Base-by-base conservation (phyloP, 2,113 vertebrate species). In the Kryptolebias marmoratus region DNA sequence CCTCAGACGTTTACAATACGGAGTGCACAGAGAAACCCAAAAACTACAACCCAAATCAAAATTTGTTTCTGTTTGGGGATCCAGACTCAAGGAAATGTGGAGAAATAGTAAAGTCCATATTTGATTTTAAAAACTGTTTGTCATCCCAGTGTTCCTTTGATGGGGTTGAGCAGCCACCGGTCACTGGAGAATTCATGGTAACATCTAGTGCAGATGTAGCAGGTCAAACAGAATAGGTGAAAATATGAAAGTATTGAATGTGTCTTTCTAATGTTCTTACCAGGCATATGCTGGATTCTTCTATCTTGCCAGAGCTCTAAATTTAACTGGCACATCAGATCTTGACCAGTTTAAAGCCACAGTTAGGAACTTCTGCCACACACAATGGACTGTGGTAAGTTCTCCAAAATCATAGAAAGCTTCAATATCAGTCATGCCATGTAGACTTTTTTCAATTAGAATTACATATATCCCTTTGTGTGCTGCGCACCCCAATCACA, bases 261-360 rank as follows among this genome's bases (percentile, higher is more conserved):
- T 49, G 8, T 67, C 16, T 59, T 49, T 80, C 9, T 65, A 1
- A 15, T 84, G 70, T 71, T 66, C 1, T 59, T 31, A 31, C 12
- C 70, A 98, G 97, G 97, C 97, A 1, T 98, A 97, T 65, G 95
- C 97, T 13, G 97, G 97, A 53, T 98, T 96, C 90, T 98, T 93
- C 87, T 97, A 89, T 47, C 95, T 93, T n/a, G 86, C 91, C 11
- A 88, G 63, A 28, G 94, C 95, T 70, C 82, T 98, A 68, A 88
- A 92, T 60, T 77, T 95, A 4, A 89, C 91, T 0, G 92, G 88
- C 1, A 88, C 82, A 32, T 94, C 95, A 0, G 87, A 95, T 27
- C 54, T 96, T 30, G 68, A 91, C 10, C 60, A 88, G 18, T 98
- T 96, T 86, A 95, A 93, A 81, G 56, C 63, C 66, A 47, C 91